phyloP scores from a whole-genome alignment of 2,797 vertebrate species.

The Scomberomorus guttatus region DNA sequence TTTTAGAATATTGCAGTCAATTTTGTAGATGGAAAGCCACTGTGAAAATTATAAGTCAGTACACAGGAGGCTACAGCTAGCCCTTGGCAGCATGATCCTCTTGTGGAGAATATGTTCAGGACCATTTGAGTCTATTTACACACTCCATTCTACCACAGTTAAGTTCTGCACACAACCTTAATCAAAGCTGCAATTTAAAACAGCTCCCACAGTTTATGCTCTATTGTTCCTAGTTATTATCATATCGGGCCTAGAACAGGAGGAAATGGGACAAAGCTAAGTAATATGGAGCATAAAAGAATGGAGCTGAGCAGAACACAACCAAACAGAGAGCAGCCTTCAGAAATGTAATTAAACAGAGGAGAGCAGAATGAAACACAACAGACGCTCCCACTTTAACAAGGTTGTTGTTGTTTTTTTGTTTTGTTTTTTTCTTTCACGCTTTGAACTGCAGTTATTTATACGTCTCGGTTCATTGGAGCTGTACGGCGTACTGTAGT shows the following conservation, averaged over 20 bases:
- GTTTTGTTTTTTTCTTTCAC: slow-evolving; percentile 1
- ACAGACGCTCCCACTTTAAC: slow-evolving; percentile 40
- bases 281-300: slow-evolving; percentile 36
- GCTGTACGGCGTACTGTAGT: slow-evolving; percentile 50
- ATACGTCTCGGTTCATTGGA: slow-evolving; percentile 66
- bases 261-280: slow-evolving; percentile 34
- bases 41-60: slow-evolving; percentile 40
- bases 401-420: slow-evolving; percentile 28
- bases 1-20: slow-evolving; percentile 6
- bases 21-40: slow-evolving; percentile 15
- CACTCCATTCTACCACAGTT: slow-evolving; percentile 21
- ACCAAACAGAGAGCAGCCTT: slow-evolving; percentile 29
- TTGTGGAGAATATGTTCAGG: slow-evolving; percentile 47
- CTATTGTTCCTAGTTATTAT: slow-evolving; percentile 34
- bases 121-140: slow-evolving; percentile 53
- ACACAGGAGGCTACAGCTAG: background rate
- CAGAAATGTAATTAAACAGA: slow-evolving; percentile 49
- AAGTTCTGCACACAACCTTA: slow-evolving; percentile 35
- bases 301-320: slow-evolving; percentile 28
- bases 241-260: slow-evolving; percentile 14
- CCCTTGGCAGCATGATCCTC: slow-evolving; percentile 11
- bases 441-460: slow-evolving; percentile 70
- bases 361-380: slow-evolving; percentile 49
- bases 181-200: slow-evolving; percentile 57
- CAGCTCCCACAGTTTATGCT: slow-evolving; percentile 17